Evolutionary conservation across 2,888 invertebrate species (phyloP).

Genomic region (Drosophila robusta): DNA sequence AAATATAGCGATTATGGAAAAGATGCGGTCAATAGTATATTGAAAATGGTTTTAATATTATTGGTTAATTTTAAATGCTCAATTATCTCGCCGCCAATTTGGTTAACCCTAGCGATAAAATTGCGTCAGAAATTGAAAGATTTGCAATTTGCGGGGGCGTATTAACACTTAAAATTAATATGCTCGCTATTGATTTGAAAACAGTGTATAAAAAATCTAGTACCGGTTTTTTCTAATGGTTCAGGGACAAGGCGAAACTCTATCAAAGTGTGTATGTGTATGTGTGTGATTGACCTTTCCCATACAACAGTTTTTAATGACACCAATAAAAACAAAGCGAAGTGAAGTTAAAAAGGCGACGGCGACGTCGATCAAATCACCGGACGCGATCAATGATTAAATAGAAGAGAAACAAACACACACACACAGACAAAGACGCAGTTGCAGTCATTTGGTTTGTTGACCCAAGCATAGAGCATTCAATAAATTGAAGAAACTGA

Average conservation of each 20-base stretch:
- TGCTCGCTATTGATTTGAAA: background rate
- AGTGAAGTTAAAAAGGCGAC: slow-evolving; percentile 49
- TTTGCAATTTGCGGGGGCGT: background rate
- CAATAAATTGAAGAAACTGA: slow-evolving; percentile 68
- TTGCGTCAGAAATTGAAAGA: too few species aligned
- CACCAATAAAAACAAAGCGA: slow-evolving; percentile 65
- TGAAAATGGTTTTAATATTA: too few species aligned
- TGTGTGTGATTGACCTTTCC: slow-evolving; percentile 65
- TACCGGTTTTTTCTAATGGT: slow-evolving; percentile 63
- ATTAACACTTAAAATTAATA: background rate
- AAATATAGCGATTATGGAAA: too few species aligned
- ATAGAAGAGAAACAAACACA: slow-evolving; percentile 41
- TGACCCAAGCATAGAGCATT: slow-evolving; percentile 68
- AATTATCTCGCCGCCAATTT: too few species aligned
- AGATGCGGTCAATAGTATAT: too few species aligned
- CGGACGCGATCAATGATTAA: slow-evolving; percentile 74
- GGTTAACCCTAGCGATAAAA: too few species aligned
- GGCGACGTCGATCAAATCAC: slow-evolving; percentile 49
- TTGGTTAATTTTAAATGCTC: too few species aligned
- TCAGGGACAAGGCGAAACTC: slow-evolving; percentile 20
- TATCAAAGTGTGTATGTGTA: slow-evolving; percentile 6
- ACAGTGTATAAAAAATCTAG: slow-evolving; percentile 8
- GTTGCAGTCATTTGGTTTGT: slow-evolving; percentile 65
- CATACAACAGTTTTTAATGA: slow-evolving; percentile 62
- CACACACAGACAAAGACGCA: slow-evolving; percentile 26